Evolutionary conservation across 1,140 invertebrate genomes (phyloP), one percentile per base, ranked within the genome.

Genomic region (Atta cephalotes): DNA sequence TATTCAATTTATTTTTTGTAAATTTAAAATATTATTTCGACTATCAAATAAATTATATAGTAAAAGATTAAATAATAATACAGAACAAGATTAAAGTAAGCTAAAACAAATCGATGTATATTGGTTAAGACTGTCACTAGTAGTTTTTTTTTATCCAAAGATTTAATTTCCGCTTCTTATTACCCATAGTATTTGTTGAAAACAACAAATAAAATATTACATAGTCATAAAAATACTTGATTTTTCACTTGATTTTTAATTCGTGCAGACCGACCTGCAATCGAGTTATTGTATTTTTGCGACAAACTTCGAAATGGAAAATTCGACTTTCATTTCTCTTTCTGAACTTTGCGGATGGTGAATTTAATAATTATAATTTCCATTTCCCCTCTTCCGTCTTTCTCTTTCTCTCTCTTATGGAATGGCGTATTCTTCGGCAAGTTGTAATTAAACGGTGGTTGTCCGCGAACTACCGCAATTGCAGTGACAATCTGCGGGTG

Each of bases 401-500:
- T 45, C 12, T 68, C 35, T 25, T 9, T 76, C 72, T 60, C 31
- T 31, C 35, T 76, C 72, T 70, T 70, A 71, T 28, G 45, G 58
- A 86, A 35, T 58, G 51, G 53, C 71, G 71, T 89, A 90, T 93
- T 94, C 92, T 93, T 93, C 74, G 87, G 77, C 89, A 87, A 94
- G 92, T 93, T 93, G 91, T 93, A 94, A 93, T 94, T 92, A 94
- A 93, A 92, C 91, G 90, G 72, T 86, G 88, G 86, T 88, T 79
- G 78, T 76, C 70, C 56, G 62, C 81, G 85, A 90, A 87, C 81
- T 84, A 74, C 71, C 87, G 84, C 81, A 72, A 86, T 72, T 76
- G 74, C 72, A 77, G 87, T 85, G 85, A 90, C 89, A 90, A 90
- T 90, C 89, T 72, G 88, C 86, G 68, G 76, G 88, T 79, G 80